Percentiles rank a stretch among this genome's conserved stretches.
These are phyloP conservation scores for Ailuropoda melanoleuca DNA, from an alignment of 2,113 vertebrate species.

Conservation along the genomic window DNA sequence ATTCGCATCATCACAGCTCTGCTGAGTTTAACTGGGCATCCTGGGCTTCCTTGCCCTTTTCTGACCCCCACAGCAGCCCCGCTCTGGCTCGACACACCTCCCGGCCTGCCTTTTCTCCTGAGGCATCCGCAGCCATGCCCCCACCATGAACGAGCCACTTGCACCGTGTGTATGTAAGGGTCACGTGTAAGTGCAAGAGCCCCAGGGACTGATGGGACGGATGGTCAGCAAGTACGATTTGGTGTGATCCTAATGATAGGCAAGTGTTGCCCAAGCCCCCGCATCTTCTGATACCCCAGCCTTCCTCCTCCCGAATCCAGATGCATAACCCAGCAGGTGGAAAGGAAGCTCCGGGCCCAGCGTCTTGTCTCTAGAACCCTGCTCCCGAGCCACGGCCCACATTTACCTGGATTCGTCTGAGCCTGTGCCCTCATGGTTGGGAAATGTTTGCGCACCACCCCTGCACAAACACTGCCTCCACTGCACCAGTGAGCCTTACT, in stretches of 20 bases:
- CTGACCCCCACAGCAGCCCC: not conserved
- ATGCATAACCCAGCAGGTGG: accelerated
- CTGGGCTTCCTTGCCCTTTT: not conserved
- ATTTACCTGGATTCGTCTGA: accelerated
- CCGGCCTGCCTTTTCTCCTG: not conserved
- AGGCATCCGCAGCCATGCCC: no score
- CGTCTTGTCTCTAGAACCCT: not conserved
- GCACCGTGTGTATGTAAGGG: accelerated
- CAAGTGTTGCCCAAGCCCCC: no score
- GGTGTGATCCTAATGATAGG: no score
- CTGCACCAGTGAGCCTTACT: accelerated
- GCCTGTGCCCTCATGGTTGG: not conserved
- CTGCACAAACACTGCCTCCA: no score
- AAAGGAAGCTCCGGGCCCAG: no score
- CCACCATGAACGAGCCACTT: not conserved
- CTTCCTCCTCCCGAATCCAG: not conserved
- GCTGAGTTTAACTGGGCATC: not conserved
- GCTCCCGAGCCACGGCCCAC: not conserved
- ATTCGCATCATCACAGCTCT: not conserved
- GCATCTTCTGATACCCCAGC: accelerated
- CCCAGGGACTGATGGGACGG: not conserved
- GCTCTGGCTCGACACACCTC: not conserved
- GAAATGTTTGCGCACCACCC: accelerated
- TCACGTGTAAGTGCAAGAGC: no score
- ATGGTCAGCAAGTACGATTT: not conserved